Base-by-base conservation (phyloP, 2,797 vertebrate species). In the Rousettus madagascariensis region DNA sequence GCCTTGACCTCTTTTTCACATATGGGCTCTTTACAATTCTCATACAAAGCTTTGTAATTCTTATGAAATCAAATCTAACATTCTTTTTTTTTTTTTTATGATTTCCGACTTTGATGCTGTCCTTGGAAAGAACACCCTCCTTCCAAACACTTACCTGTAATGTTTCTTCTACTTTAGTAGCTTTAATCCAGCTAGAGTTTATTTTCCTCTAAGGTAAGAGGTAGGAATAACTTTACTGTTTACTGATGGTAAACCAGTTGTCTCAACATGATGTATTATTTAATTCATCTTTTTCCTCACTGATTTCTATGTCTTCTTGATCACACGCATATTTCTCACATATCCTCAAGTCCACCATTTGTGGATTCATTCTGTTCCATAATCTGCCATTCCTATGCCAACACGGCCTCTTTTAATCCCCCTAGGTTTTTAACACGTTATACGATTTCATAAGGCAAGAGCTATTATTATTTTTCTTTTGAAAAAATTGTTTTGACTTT, bases 401-500 rank as follows among this genome's bases (percentile, higher is more conserved):
- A 24, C 19, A 49, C 8, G 26, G 68, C 78, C 82, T 77, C 16
- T 33, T 72, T 59, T 33, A 78, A 43, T 79, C 80, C 53, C 72
- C 17, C 20, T 63, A n/a, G 74, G 33, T 86, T 84, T 91, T 91
- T 51, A 86, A 96, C 91, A 72, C 85, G 43, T 82, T 33, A 24
- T 51, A 41, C 41, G 79, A 68, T 91, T 84, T 96, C 74, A 87
- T 43, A 84, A 93, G 2, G 43, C 41, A 85, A 78, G 87, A 83
- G 41, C 17, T 66, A 49, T 69, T 85, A n/a, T 77, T 90, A 28
- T 80, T 92, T 43, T 96, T 90, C 77, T 92, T 72, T 87, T 93
- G 68, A 93, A 83, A 38, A 96, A 88, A 90, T 65, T 51, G 7
- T 75, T 80, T 79, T 95, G 72, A 28, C 66, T 93, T 95, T 94